These are phyloP conservation scores for Adineta ricciae DNA, from an alignment of 2,888 invertebrate genomes.

Conservation along the genomic window DNA sequence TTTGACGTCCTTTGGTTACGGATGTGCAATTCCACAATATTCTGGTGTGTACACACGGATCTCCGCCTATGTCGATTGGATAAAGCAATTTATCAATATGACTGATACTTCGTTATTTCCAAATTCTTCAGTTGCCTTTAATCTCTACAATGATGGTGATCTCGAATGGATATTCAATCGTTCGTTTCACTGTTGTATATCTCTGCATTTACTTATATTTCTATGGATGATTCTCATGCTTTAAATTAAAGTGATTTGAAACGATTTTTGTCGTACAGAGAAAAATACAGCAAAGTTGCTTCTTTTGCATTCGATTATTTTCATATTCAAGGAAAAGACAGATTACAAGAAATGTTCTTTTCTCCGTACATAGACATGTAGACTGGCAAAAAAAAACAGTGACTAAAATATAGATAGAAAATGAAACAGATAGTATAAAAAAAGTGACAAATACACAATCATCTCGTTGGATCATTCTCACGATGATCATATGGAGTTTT, in stretches of 20 bases:
- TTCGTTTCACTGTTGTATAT: neutral
- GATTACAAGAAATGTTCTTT: neutral
- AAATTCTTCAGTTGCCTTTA: neutral
- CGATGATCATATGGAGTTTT: neutral
- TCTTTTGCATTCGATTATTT: neutral
- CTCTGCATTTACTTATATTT: neutral
- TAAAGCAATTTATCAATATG: neutral
- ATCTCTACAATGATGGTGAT: neutral
- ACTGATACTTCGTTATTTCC: neutral
- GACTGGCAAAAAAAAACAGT: neutral
- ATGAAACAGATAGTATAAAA: neutral
- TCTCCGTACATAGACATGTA: neutral
- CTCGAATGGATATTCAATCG: neutral
- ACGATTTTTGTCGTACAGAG: neutral
- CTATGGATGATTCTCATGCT: neutral
- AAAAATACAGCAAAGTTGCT: neutral
- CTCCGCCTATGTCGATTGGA: neutral
- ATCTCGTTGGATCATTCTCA: neutral
- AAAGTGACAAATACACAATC: neutral
- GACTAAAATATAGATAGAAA: slow-evolving; percentile 7
- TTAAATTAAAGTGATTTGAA: neutral
- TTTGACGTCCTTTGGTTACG: neutral
- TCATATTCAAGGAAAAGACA: neutral
- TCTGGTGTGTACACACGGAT: neutral
- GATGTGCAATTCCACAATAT: neutral